phyloP scores from a whole-genome alignment of 2,797 vertebrate species.

The Gorsachius magnificus region DNA sequence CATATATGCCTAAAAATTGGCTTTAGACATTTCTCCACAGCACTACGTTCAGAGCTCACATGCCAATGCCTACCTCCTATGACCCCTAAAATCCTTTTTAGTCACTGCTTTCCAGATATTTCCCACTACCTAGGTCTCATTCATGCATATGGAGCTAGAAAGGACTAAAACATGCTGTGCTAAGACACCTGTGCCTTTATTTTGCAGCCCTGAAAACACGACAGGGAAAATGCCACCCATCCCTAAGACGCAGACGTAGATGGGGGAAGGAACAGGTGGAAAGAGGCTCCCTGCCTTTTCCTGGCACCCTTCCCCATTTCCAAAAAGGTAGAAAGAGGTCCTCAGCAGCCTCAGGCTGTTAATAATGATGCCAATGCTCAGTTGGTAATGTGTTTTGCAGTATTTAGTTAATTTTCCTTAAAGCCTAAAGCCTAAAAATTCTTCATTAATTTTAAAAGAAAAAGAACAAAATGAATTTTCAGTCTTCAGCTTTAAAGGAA shows the following conservation, averaged over 20 bases:
- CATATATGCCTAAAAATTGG: not conserved
- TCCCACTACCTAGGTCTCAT: not conserved
- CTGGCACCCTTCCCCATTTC: not conserved
- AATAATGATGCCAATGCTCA: not conserved
- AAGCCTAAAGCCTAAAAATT: not conserved
- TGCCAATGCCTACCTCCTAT: not conserved
- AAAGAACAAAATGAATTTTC: not conserved
- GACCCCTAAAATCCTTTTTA: not conserved
- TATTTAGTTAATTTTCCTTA: conserved; percentile 1
- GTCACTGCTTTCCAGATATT: not conserved
- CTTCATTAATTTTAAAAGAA: not conserved
- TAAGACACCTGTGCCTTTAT: not conserved
- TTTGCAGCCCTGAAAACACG: not conserved
- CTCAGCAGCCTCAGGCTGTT: not conserved
- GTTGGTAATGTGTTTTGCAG: not conserved
- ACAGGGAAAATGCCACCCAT: not conserved
- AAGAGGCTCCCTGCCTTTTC: not conserved
- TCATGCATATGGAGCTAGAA: not conserved
- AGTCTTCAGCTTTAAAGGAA: not conserved
- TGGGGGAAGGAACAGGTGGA: not conserved
- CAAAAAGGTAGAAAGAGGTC: not conserved
- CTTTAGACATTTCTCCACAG: not conserved
- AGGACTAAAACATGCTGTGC: not conserved
- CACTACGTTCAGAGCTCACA: not conserved
- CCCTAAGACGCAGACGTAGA: not conserved